These are phyloP conservation scores for Amphiduros pacificus DNA, from an alignment of 2,888 invertebrate species.

Conservation along the genomic window DNA sequence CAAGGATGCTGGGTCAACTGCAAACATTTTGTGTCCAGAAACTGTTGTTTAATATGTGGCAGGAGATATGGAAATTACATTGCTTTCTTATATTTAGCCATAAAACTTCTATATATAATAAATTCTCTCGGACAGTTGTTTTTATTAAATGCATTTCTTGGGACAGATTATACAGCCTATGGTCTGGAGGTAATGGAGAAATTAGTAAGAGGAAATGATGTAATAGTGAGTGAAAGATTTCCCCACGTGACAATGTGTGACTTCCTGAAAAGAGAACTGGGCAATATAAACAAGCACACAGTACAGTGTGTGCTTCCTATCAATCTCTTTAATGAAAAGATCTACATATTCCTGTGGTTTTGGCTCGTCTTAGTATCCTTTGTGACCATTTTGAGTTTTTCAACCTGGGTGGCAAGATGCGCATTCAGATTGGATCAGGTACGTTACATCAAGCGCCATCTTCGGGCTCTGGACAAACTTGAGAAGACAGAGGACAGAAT, in stretches of 20 bases:
- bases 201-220: conserved; percentile 55
- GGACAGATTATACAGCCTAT: conserved; percentile 55
- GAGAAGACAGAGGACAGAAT: conserved; percentile 15
- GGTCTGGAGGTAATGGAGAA: conserved; percentile 61
- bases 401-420: conserved; percentile 41
- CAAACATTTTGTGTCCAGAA: conserved; percentile 49
- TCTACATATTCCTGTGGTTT: conserved; percentile 59
- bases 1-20: conserved; percentile 48
- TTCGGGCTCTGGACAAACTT: conserved; percentile 22
- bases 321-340: conserved; percentile 51
- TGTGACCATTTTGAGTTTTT: conserved; percentile 49
- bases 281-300: conserved; percentile 44
- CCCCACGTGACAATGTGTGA: conserved; percentile 58
- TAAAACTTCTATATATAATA: conserved; percentile 58
- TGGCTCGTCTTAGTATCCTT: conserved; percentile 55
- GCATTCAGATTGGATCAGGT: not conserved
- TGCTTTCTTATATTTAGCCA: conserved; percentile 58
- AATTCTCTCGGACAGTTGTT: conserved; percentile 62
- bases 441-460: conserved; percentile 23
- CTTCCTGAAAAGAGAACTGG: conserved; percentile 55
- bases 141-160: conserved; percentile 61
- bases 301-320: conserved; percentile 34
- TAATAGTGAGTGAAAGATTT: conserved; percentile 51
- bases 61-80: conserved; percentile 62
- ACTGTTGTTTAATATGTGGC: conserved; percentile 54